Conservation (phyloP, 2,113 vertebrate species). For the Tylochromis polylepis region DNA sequence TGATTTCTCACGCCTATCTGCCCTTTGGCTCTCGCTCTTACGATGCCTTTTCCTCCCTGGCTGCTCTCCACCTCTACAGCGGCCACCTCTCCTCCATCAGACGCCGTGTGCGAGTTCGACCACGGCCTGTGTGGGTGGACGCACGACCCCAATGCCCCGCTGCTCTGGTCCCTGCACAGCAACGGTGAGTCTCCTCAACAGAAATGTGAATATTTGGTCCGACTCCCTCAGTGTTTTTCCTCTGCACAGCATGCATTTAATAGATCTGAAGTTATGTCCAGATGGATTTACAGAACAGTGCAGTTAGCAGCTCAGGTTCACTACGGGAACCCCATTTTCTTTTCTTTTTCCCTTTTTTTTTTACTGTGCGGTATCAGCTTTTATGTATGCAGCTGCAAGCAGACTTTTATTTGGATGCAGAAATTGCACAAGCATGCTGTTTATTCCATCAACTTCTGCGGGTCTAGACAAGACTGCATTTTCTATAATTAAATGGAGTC, state of each 20-base stretch:
- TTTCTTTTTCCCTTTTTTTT: not conserved
- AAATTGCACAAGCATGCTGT: slow-evolving; percentile 38
- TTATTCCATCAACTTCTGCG: slow-evolving; percentile 30
- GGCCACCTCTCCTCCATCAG: slow-evolving; percentile 56
- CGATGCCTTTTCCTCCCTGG: not conserved
- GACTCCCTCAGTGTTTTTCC: not conserved
- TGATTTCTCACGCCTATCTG: not conserved
- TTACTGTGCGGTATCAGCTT: not conserved
- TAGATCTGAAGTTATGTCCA: not conserved
- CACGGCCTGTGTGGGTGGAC: slow-evolving; percentile 86
- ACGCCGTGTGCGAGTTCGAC: slow-evolving; percentile 89
- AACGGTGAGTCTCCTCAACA: slow-evolving; percentile 61
- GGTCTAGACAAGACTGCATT: slow-evolving; percentile 9
- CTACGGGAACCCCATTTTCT: not conserved
- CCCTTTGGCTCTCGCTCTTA: not conserved
- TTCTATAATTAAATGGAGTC: slow-evolving; percentile 44
- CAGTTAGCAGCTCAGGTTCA: not conserved
- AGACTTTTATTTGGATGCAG: not conserved
- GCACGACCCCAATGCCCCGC: slow-evolving; percentile 79
- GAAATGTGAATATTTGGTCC: not conserved
- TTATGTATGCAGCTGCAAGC: slow-evolving; percentile 16
- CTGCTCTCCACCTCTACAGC: slow-evolving; percentile 27
- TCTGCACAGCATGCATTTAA: not conserved
- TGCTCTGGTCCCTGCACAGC: slow-evolving; percentile 81
- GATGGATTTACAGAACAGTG: not conserved